Percentiles rank a stretch among this genome's conserved stretches.
Evolutionary conservation across 2,113 vertebrate genomes (phyloP).

Genomic region (Pungitius pungitius): DNA sequence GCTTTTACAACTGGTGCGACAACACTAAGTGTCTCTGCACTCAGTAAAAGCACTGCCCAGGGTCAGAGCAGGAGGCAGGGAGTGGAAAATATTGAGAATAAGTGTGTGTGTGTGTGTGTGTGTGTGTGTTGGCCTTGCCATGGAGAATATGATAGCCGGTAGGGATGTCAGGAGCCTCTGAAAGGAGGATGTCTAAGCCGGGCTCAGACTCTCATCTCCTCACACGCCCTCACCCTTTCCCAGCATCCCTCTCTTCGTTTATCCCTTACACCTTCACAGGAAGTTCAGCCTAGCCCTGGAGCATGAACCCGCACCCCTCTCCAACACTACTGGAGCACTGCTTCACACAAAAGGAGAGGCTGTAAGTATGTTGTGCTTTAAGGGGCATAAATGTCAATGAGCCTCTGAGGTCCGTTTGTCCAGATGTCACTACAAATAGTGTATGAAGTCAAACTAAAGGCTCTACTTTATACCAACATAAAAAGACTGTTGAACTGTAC

Average conservation of each 20-base stretch:
- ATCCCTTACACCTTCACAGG: conserved; percentile 79
- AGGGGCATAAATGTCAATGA: conserved; percentile 53
- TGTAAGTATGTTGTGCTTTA: conserved; percentile 49
- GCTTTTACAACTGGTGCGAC: conserved; percentile 62
- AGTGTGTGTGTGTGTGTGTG: conserved; percentile 10
- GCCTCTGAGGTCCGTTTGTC: conserved; percentile 8
- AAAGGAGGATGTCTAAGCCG: conserved; percentile 69
- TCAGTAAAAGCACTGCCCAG: conserved; percentile 56
- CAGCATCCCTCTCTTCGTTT: conserved; percentile 67
- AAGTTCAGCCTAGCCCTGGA: conserved; percentile 74
- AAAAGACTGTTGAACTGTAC: neutral
- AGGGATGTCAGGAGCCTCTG: conserved; percentile 69
- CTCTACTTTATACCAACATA: neutral
- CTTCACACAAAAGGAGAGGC: conserved; percentile 59
- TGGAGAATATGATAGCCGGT: conserved; percentile 68
- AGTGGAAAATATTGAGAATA: conserved; percentile 29
- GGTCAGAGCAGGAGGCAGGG: conserved; percentile 36
- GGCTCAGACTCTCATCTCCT: conserved; percentile 81
- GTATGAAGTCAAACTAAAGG: neutral
- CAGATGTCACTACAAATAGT: neutral
- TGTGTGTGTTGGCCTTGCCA: conserved; percentile 39
- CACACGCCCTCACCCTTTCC: conserved; percentile 66
- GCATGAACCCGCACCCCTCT: conserved; percentile 25
- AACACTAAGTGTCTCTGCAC: conserved; percentile 63
- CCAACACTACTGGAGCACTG: conserved; percentile 32